Conservation (phyloP, 2,888 invertebrate genomes). For the Theodoxus fluviatilis region DNA sequence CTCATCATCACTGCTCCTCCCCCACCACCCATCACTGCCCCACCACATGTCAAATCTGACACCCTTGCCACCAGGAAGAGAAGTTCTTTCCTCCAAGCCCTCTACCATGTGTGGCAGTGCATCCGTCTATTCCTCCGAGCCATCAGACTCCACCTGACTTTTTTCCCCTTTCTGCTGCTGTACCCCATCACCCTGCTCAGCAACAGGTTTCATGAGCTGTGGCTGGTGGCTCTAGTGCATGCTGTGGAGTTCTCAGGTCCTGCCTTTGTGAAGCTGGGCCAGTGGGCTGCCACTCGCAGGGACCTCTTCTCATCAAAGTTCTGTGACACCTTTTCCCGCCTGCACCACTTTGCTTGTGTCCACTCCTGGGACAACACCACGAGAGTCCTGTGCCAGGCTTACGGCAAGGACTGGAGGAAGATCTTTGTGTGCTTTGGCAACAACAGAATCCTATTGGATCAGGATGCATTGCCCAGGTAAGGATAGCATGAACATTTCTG, state of each 20-base stretch:
- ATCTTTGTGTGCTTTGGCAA: constrained; percentile 63
- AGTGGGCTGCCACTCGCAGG: constrained; percentile 68
- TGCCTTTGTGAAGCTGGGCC: constrained; percentile 69
- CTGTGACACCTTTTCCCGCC: constrained; percentile 62
- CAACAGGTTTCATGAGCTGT: constrained; percentile 29
- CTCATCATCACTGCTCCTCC: no score
- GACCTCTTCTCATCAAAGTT: constrained; percentile 68
- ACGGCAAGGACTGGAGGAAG: constrained; percentile 62
- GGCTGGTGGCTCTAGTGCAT: constrained; percentile 44
- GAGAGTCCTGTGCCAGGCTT: constrained; percentile 53
- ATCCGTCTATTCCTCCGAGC: constrained; percentile 27
- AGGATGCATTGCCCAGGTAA: constrained; percentile 68
- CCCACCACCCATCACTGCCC: no score
- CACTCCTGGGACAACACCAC: constrained; percentile 66
- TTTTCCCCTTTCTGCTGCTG: constrained; percentile 42
- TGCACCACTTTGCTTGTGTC: constrained; percentile 61
- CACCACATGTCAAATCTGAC: no score
- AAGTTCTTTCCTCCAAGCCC: no score
- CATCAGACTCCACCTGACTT: constrained; percentile 37
- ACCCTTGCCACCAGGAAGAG: no score
- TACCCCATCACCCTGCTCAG: constrained; percentile 44
- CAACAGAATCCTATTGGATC: constrained; percentile 67
- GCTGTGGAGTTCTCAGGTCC: constrained; percentile 67
- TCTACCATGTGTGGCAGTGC: no score
- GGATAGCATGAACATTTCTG: not conserved